A percentile compares a stretch with the other conserved stretches of the same genome.
Evolutionary conservation across 2,888 invertebrate genomes (phyloP).

Genomic region (Napeogenes sylphis): DNA sequence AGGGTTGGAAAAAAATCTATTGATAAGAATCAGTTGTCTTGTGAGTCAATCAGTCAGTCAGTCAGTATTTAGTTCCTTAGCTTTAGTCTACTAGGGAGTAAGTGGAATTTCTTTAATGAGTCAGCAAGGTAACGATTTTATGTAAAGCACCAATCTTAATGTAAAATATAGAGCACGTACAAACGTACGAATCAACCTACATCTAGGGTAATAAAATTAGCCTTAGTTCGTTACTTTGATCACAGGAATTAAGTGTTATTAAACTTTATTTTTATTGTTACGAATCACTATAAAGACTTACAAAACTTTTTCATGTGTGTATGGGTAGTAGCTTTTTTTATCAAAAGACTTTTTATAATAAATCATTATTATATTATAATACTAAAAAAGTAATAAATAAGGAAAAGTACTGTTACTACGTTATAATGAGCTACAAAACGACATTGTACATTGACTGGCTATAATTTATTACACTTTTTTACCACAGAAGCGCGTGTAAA

Average conservation of each 20-base stretch:
- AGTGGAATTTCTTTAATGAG: slow-evolving; percentile 63
- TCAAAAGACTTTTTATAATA: too few species aligned
- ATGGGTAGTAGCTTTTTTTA: too few species aligned
- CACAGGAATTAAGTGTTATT: slow-evolving; percentile 23
- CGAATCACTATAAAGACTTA: background rate
- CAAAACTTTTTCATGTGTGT: too few species aligned
- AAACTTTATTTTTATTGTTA: background rate
- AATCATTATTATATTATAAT: too few species aligned
- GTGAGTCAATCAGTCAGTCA: slow-evolving; percentile 27
- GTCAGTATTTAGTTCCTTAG: slow-evolving; percentile 34
- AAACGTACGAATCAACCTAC: slow-evolving; percentile 56
- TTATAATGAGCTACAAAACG: too few species aligned
- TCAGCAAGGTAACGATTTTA: slow-evolving; percentile 68
- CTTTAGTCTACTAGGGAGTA: slow-evolving; percentile 25
- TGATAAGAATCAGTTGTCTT: slow-evolving; percentile 10
- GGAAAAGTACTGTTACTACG: too few species aligned
- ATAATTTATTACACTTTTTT: slow-evolving; percentile 1
- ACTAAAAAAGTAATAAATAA: too few species aligned
- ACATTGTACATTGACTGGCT: background rate
- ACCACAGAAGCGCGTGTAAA: slow-evolving; percentile 1
- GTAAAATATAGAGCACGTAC: slow-evolving; percentile 65
- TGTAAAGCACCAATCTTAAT: slow-evolving; percentile 64
- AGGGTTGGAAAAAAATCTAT: background rate
- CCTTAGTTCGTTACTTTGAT: slow-evolving; percentile 35
- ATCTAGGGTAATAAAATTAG: slow-evolving; percentile 44